These are phyloP conservation scores for Patella ulyssiponensis DNA, from an alignment of 2,888 invertebrate genomes.

Conservation along the genomic window DNA sequence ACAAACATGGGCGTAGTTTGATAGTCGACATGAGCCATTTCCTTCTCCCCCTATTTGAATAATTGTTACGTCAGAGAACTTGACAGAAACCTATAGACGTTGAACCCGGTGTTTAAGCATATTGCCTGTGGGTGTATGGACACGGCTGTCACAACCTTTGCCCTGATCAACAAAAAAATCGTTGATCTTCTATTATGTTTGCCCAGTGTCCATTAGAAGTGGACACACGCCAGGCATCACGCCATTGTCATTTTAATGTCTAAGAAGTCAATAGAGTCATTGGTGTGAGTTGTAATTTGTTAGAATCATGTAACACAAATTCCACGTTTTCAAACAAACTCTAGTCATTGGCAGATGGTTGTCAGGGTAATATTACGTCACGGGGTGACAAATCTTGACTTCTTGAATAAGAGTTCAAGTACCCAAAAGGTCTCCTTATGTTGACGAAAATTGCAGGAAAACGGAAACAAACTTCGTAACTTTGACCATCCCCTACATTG, in stretches of 20 bases:
- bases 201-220: neutral
- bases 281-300: constrained; percentile 5
- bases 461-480: too few relatives aligned
- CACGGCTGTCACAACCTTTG: constrained; percentile 11
- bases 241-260: constrained; percentile 12
- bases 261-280: constrained; percentile 9
- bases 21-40: too few relatives aligned
- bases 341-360: constrained; percentile 10
- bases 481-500: too few relatives aligned
- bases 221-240: constrained; percentile 4
- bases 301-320: constrained; percentile 11
- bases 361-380: constrained; percentile 8
- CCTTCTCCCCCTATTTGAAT: too few relatives aligned
- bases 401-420: constrained; percentile 10
- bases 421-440: too few relatives aligned
- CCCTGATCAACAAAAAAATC: constrained; percentile 4
- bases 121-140: constrained; percentile 10
- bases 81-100: neutral
- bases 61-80: too few relatives aligned
- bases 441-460: too few relatives aligned
- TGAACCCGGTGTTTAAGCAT: constrained; percentile 5
- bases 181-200: constrained; percentile 5
- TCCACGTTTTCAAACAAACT: constrained; percentile 11
- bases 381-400: constrained; percentile 5
- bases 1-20: too few relatives aligned